Evolutionary conservation across 2,888 invertebrate genomes (phyloP).

Genomic region (Punctoribates punctum): DNA sequence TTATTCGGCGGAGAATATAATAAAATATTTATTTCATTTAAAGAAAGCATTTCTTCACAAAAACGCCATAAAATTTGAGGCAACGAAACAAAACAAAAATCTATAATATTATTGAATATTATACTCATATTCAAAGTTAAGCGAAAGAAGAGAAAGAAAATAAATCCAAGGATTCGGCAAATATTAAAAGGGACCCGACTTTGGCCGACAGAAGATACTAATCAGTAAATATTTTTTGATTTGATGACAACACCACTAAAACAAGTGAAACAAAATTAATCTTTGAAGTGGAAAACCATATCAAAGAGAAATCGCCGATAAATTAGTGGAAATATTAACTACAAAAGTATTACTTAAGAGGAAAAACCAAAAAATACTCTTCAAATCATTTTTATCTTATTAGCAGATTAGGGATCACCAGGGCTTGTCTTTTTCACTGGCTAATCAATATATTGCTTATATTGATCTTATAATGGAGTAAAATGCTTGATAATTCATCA

Average conservation of each 20-base stretch:
- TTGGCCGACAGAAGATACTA: conserved; percentile 4
- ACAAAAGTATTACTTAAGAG: neutral
- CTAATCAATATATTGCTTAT: too few relatives aligned
- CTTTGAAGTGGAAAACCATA: neutral
- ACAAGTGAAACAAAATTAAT: neutral
- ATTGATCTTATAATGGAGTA: too few relatives aligned
- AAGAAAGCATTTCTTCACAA: neutral
- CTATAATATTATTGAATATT: conserved; percentile 3
- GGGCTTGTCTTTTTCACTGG: too few relatives aligned
- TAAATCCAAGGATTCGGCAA: neutral
- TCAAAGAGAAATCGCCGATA: conserved; percentile 12
- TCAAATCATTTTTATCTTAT: neutral
- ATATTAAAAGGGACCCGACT: neutral
- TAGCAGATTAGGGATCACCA: neutral
- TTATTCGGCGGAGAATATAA: neutral
- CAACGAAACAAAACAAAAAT: neutral
- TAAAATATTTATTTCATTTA: neutral
- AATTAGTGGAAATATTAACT: neutral
- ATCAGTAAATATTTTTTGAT: conserved; percentile 15
- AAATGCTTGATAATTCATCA: too few relatives aligned
- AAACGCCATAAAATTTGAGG: neutral
- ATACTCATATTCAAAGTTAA: neutral
- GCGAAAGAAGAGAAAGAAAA: neutral
- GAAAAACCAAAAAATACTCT: neutral
- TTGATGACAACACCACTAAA: conserved; percentile 1